Evolutionary conservation across 2,113 vertebrate species (phyloP), one percentile per base, ranked within the genome.

Genomic region (Leptobrachium leishanense): DNA sequence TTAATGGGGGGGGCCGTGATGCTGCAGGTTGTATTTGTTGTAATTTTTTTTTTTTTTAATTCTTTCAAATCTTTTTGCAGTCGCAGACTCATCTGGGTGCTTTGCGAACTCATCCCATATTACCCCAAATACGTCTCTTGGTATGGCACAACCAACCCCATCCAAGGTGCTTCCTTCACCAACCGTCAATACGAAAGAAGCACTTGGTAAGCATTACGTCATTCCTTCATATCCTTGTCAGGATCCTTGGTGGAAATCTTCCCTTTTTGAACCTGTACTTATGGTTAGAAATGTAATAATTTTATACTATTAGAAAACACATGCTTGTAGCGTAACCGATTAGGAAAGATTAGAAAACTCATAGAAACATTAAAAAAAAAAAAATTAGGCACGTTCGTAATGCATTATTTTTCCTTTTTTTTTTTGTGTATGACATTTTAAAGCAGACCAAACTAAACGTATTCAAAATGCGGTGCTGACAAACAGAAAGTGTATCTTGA

Each of bases 141-240:
- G 94, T 72, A 85, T 82, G 0, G 84, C 77, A 20, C 95, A 93
- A 72, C 90, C 88, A 31, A 98, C 97, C 0, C 96, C 96, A 0
- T 96, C 95, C 20, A 90, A 90, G 82, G 93, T 85, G 50, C 93
- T 95, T 2, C 98, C 97, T 0, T 99, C 98, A 0, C 98, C 98
- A 41, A 99, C 96, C 0, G 95, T 98, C 31, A 95, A 98, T 86
- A 99, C 98, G 0, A 95, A 93, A 15, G 96, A 99, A 84, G 97
- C 97, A 0, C 74, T 99, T 83, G 95, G 97, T 98, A 88, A 93
- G 91, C 43, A 0, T 65, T 2, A 20, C 4, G 46, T 50, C 10
- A 13, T 43, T 41, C 42, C 11, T 31, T 8, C 46, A 50, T 50
- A 50, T 50, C 55, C 13, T 31, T 31, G 20, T 0, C 20, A 31